Conservation (phyloP, 2,113 vertebrate genomes). For the Mugil cephalus region DNA sequence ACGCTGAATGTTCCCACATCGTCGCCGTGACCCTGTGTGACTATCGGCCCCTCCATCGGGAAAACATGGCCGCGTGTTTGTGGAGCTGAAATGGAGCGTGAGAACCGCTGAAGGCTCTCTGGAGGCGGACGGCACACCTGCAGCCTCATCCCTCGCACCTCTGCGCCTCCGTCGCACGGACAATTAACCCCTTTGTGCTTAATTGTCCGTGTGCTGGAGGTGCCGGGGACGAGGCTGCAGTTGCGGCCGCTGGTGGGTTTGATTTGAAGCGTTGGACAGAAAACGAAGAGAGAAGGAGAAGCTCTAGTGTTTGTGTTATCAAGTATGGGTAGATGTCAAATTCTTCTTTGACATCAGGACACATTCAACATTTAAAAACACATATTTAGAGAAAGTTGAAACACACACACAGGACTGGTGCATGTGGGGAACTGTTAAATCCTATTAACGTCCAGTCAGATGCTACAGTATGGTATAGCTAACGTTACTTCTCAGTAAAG, state of each 20-base stretch:
- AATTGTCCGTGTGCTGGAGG: slow-evolving; percentile 56
- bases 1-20: neutral
- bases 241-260: slow-evolving; percentile 30
- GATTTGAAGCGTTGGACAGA: neutral
- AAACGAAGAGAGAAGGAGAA: neutral
- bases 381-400: too few species aligned
- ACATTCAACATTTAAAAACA: too few species aligned
- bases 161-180: too few species aligned
- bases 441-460: too few species aligned
- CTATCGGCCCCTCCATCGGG: slow-evolving; percentile 76
- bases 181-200: slow-evolving; percentile 51
- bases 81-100: slow-evolving; percentile 74
- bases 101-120: slow-evolving; percentile 55
- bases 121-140: slow-evolving; percentile 35
- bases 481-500: too few species aligned
- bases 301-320: neutral
- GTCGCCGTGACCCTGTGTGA: slow-evolving; percentile 17
- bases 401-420: too few species aligned
- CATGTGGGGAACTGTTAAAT: too few species aligned
- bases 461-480: too few species aligned
- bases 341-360: too few species aligned
- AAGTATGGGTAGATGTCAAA: too few species aligned
- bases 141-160: too few species aligned
- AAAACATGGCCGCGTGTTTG: slow-evolving; percentile 64
- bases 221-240: slow-evolving; percentile 11